Evolutionary conservation across 2,113 vertebrate species (phyloP), one percentile per base, ranked within the genome.

Genomic region (Aphelocoma coerulescens): DNA sequence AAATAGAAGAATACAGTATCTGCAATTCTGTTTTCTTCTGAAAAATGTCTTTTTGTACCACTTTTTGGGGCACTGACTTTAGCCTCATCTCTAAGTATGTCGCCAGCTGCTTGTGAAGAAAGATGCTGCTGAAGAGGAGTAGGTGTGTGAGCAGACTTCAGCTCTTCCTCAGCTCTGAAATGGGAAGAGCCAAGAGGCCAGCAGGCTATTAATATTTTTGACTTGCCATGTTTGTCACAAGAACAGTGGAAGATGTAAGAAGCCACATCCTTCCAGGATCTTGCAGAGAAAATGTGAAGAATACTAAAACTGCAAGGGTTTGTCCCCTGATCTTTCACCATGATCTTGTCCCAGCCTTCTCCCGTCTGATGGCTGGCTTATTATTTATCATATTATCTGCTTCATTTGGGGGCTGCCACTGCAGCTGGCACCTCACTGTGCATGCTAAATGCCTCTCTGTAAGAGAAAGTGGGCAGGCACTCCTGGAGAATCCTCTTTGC

Each of bases 231-330:
- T 85, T 96, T 89, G 59, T 81, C 23, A 32, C 95, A 46, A 87
- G 79, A 96, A 59, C 79, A 55, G 77, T 54, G 72, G 96, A 63
- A 91, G 55, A 49, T 63, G 33, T 91, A 84, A 68, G 86, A 87
- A 96, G 86, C 85, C 85, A 43, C 8, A 43, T 62, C 41, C 57
- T 73, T 87, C 78, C 86, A 43, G 79, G 74, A 92, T 95, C 39
- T 93, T 48, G 2, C 35, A 66, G 78, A 79, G 83, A 92, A 97
- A 88, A 94, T 37, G 27, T 68, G 69, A 91, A 94, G 74, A 85
- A 81, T 69, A 35, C 30, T 73, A 35, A 84, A 95, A 95, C 20
- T 89, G 65, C 80, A 32, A 22, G 41, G 62, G 6, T 73, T 63
- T 93, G 58, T 91, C 72, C 93, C 84, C 48, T 88, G 71, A 75